These are phyloP conservation scores for Aurelia aurita DNA, from an alignment of 30 jellyfish, hydroid and myxozoan species.

Conservation along the genomic window DNA sequence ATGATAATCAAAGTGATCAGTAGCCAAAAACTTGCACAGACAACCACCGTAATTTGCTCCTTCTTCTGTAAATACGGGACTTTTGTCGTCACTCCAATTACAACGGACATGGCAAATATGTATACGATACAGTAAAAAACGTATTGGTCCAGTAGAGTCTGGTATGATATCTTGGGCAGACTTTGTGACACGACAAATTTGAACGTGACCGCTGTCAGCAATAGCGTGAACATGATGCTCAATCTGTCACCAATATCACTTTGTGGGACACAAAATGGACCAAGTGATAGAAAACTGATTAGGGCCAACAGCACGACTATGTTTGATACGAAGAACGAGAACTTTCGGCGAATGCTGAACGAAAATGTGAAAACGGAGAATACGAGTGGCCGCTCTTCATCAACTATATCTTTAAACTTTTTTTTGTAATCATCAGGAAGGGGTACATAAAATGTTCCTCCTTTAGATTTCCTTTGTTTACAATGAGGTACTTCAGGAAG, in stretches of 20 bases:
- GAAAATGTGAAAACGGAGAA: slow-evolving; percentile 65
- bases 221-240: slow-evolving; percentile 82
- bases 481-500: slow-evolving; percentile 35
- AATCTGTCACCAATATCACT: slow-evolving; percentile 79
- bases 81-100: slow-evolving; percentile 57
- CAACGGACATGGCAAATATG: slow-evolving; percentile 72
- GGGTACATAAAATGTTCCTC: neutral
- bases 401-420: slow-evolving; percentile 12
- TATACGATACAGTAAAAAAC: slow-evolving; percentile 60
- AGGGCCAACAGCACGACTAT: slow-evolving; percentile 71
- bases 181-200: slow-evolving; percentile 76
- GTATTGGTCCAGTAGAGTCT: slow-evolving; percentile 76
- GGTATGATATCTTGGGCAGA: slow-evolving; percentile 80
- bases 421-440: neutral
- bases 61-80: slow-evolving; percentile 3
- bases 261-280: slow-evolving; percentile 77
- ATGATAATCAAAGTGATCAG: neutral
- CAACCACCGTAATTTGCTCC: slow-evolving; percentile 30
- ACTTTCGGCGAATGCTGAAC: slow-evolving; percentile 80
- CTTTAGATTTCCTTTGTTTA: slow-evolving; percentile 1
- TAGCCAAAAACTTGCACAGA: slow-evolving; percentile 8
- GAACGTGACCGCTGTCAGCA: slow-evolving; percentile 86
- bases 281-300: slow-evolving; percentile 69
- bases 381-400: slow-evolving; percentile 54
- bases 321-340: slow-evolving; percentile 67